Base-by-base conservation (phyloP, 2,888 invertebrate genomes). In the Portevinia maculata region DNA sequence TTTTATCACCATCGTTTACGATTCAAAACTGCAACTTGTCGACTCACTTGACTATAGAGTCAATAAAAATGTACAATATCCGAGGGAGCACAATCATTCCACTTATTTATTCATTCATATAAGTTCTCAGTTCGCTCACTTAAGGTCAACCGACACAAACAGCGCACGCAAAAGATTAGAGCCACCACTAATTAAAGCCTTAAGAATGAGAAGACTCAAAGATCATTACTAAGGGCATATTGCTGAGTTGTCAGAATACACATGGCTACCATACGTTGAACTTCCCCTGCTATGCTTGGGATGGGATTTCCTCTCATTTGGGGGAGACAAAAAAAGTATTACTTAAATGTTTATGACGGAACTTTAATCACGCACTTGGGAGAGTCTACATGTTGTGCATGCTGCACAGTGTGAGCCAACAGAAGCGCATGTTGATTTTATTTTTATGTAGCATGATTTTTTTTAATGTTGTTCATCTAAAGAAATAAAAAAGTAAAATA, bases 161-260 rank as follows among this genome's bases (percentile, higher is more conserved):
- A 37, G 32, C 3, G 34, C 50, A 34, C 44, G 37, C 48, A 8
- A 62, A 76, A 48, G 62, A 78, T 78, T 70, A 71, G 52, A 60
- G 53, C 65, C 37, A 28, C 60, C 52, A 46, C 19, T 37, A 62
- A 67, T 59, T 65, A 55, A 34, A 39, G 15, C 19, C 28, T 11
- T 9, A 34, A 50, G 55, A 53, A n/a, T 30, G 39, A 55, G 32
- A 73, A 24, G 39, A 62, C 46, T 55, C 59, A 67, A 65, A 73
- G 65, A 74, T 79, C 65, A 73, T 78, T 57, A 50, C 59, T 60
- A 79, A 71, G 71, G 64, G 73, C 73, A 64, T 64, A 55, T 57
- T 78, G 48, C 41, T 37, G 9, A 1, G 48, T 44, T 62, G 55
- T 37, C 48, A 55, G 73, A 79, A 67, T 67, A 67, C 73, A 59